Conservation (phyloP, 2,888 invertebrate species). For the Tigriopus californicus region DNA sequence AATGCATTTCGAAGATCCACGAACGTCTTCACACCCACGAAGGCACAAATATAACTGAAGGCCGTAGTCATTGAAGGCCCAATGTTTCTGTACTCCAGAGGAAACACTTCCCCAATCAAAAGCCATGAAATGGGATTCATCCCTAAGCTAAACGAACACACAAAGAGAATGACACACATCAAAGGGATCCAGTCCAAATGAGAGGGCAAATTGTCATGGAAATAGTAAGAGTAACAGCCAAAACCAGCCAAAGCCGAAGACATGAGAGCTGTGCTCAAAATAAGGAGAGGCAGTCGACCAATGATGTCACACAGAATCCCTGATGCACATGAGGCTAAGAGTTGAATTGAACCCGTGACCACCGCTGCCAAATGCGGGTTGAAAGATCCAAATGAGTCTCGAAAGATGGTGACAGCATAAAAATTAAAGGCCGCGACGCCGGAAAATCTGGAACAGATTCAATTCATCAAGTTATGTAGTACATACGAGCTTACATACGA, state of each 20-base stretch:
- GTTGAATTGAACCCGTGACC: constrained; percentile 37
- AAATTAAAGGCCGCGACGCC: constrained; percentile 68
- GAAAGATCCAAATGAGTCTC: constrained; percentile 58
- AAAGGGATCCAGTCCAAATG: constrained; percentile 43
- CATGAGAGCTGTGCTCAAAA: constrained; percentile 65
- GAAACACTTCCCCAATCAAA: constrained; percentile 61
- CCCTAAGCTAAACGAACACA: constrained; percentile 65
- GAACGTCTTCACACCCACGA: constrained; percentile 66
- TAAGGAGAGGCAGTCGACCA: constrained; percentile 59
- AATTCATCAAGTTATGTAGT: too few relatives aligned
- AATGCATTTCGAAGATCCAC: constrained; percentile 56
- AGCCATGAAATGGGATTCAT: constrained; percentile 75
- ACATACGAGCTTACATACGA: too few relatives aligned
- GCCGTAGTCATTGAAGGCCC: constrained; percentile 70
- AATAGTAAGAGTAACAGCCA: constrained; percentile 64
- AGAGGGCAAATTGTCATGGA: constrained; percentile 29
- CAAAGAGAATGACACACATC: constrained; percentile 59
- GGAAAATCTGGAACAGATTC: constrained; percentile 27
- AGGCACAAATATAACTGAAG: constrained; percentile 68
- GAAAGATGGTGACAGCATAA: constrained; percentile 67
- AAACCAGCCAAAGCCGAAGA: constrained; percentile 66
- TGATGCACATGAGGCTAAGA: constrained; percentile 38
- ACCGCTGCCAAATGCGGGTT: constrained; percentile 64
- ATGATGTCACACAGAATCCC: constrained; percentile 61
- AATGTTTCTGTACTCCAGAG: constrained; percentile 49